Percentiles rank a stretch among this genome's conserved stretches.
phyloP scores from a whole-genome alignment of 1,140 invertebrate genomes.

The honey bee (Apis mellifera) region DNA sequence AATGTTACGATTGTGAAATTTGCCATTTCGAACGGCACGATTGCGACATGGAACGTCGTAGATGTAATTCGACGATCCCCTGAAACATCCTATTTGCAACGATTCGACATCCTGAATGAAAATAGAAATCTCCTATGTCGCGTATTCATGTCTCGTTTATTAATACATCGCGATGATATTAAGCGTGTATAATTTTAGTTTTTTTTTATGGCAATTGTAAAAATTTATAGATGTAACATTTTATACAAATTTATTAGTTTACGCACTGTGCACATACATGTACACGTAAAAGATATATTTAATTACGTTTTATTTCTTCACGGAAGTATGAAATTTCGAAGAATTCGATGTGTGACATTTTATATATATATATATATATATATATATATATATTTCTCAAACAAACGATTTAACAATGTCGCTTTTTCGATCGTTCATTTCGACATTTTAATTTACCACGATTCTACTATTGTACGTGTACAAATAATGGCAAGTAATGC shows the following conservation, averaged over 20 bases:
- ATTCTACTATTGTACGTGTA: neutral
- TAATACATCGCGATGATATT: neutral
- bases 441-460: neutral
- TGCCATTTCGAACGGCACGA: neutral
- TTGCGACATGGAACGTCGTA: neutral
- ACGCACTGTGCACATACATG: too few species aligned
- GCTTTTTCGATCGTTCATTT: neutral
- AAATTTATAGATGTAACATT: too few species aligned
- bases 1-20: neutral
- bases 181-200: too few species aligned
- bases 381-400: neutral
- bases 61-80: neutral
- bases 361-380: too few species aligned
- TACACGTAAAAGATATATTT: too few species aligned
- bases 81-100: neutral
- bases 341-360: neutral
- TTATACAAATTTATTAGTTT: too few species aligned
- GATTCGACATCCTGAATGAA: neutral
- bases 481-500: neutral
- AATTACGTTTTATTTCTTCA: neutral
- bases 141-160: neutral
- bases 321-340: neutral
- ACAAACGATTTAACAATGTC: neutral
- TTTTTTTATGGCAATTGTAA: too few species aligned
- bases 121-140: neutral